Evolutionary conservation across 2,797 vertebrate species (phyloP).

Genomic region (Xenopus petersii): DNA sequence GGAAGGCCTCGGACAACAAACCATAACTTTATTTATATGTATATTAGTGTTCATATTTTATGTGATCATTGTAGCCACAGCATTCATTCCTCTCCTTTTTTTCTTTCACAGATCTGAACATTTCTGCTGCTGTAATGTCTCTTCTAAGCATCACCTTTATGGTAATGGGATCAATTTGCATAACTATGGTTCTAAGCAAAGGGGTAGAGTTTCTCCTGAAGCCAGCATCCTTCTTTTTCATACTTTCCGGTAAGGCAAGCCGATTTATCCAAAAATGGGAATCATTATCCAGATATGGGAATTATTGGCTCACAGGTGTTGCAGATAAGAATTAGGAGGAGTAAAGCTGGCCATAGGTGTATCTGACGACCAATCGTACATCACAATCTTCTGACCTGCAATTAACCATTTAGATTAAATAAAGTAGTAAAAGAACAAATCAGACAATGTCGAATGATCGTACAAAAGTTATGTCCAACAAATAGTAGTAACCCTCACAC

Average conservation of each 20-base stretch:
- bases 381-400: too few relatives aligned
- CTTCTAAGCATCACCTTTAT: conserved; percentile 78
- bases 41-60: conserved; percentile 21
- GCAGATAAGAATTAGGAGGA: conserved; percentile 49
- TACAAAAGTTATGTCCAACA: too few relatives aligned
- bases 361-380: too few relatives aligned
- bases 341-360: conserved; percentile 74
- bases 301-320: too few relatives aligned
- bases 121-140: conserved; percentile 76
- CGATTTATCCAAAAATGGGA: conserved; percentile 80
- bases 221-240: conserved; percentile 81
- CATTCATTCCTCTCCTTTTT: conserved; percentile 59
- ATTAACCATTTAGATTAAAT: too few relatives aligned
- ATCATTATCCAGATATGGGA: conserved; percentile 66
- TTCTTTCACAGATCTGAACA: conserved; percentile 68
- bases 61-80: conserved; percentile 74
- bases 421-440: too few relatives aligned
- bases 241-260: conserved; percentile 74
- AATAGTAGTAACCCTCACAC: too few relatives aligned
- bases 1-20: too few relatives aligned
- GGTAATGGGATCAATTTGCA: conserved; percentile 81
- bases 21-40: too few relatives aligned
- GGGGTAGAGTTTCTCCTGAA: conserved; percentile 83
- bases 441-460: too few relatives aligned
- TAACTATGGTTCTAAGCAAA: conserved; percentile 85